Conservation (phyloP, 1,140 invertebrate species). For the Drosophila teissieri region DNA sequence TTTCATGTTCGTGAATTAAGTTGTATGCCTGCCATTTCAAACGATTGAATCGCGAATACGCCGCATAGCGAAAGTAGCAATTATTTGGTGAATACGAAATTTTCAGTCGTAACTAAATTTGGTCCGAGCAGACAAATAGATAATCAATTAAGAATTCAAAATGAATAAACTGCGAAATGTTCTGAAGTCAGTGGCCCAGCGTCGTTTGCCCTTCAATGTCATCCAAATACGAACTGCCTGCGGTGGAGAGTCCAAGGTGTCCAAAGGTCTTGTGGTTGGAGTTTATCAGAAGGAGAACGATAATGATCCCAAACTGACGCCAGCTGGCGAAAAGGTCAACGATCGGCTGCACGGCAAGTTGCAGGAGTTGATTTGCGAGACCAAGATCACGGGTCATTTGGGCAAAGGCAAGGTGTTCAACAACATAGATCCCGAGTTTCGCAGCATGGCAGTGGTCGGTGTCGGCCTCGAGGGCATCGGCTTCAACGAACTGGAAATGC, state of each 20-base stretch:
- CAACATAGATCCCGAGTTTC: constrained; percentile 87
- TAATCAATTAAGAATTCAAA: neutral
- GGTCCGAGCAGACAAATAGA: neutral
- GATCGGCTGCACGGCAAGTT: constrained; percentile 69
- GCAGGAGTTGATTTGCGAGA: constrained; percentile 54
- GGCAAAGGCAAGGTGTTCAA: constrained; percentile 87
- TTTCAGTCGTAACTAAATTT: constrained; percentile 18
- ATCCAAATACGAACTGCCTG: constrained; percentile 40
- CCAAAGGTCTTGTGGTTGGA: constrained; percentile 75
- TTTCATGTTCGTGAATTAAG: constrained; percentile 13
- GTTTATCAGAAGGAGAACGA: constrained; percentile 73
- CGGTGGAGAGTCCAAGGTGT: neutral
- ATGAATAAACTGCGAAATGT: constrained; percentile 30
- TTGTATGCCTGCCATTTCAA: neutral
- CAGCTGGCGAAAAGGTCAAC: constrained; percentile 60
- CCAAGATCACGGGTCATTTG: constrained; percentile 73
- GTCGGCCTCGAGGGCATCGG: constrained; percentile 87
- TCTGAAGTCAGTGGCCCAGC: neutral
- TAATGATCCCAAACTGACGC: constrained; percentile 59
- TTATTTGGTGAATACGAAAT: constrained; percentile 13
- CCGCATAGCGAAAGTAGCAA: neutral
- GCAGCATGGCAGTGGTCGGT: constrained; percentile 88
- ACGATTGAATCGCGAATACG: neutral
- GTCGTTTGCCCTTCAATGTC: neutral
- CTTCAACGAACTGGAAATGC: constrained; percentile 87